Conservation (phyloP, 2,888 invertebrate genomes). For the Sepioteuthis lessoniana region DNA sequence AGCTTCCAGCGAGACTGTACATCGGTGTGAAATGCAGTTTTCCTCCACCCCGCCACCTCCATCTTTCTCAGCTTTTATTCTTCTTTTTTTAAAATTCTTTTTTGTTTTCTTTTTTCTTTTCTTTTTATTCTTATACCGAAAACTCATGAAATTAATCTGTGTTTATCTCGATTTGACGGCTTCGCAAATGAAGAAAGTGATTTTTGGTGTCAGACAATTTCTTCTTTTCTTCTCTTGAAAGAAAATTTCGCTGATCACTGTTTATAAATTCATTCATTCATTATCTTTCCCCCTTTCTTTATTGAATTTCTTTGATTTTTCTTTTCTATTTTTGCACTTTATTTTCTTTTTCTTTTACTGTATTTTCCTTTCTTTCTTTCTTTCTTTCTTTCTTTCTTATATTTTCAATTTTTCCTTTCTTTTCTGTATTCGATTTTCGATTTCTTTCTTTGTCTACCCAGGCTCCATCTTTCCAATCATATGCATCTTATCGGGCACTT, state of each 20-base stretch:
- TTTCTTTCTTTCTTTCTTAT: no score
- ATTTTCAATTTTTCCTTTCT: no score
- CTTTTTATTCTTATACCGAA: background rate
- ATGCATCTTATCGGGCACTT: no score
- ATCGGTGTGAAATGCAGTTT: background rate
- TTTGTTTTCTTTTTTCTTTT: no score
- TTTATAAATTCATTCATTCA: background rate
- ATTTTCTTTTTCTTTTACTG: no score
- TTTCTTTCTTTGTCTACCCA: no score
- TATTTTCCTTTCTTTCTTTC: no score
- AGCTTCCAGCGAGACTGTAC: background rate
- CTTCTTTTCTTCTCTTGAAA: background rate
- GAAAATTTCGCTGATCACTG: background rate
- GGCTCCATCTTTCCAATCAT: no score
- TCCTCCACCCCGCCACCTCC: background rate
- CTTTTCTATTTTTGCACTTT: no score
- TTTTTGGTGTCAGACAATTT: slow-evolving; percentile 6
- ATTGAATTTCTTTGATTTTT: no score
- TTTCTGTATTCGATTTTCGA: no score
- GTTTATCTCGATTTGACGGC: slow-evolving; percentile 8
- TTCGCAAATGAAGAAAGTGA: background rate
- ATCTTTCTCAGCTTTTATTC: background rate
- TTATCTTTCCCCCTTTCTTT: no score
- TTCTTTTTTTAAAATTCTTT: background rate
- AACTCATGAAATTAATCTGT: slow-evolving; percentile 16